Conservation (phyloP, 2,797 vertebrate species). For the Okamejei kenojei region DNA sequence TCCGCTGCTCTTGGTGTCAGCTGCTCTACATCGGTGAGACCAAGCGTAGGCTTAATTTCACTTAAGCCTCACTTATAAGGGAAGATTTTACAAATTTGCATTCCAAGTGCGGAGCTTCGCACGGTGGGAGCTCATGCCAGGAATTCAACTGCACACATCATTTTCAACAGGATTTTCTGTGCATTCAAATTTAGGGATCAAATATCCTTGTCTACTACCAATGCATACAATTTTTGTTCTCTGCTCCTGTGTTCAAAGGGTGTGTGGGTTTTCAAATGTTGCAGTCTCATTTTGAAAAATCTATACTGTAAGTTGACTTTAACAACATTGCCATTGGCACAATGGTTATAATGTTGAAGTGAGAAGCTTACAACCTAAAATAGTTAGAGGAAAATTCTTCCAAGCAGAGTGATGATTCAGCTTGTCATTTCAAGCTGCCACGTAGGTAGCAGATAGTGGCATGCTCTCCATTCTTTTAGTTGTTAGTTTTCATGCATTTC, state of each 20-base stretch:
- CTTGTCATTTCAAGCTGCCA: background rate
- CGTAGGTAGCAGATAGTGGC: no score
- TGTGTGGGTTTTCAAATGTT: background rate
- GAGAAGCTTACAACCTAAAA: background rate
- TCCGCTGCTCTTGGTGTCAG: no score
- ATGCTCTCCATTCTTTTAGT: background rate
- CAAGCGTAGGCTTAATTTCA: background rate
- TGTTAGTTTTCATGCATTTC: background rate
- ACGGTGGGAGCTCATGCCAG: slow-evolving; percentile 3
- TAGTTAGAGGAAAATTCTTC: background rate
- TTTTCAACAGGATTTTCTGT: background rate
- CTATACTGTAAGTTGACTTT: background rate
- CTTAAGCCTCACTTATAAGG: slow-evolving; percentile 23
- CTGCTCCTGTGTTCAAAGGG: background rate
- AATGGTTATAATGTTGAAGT: background rate
- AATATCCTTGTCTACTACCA: background rate
- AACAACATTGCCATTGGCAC: background rate
- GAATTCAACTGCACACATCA: background rate
- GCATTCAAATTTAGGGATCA: background rate
- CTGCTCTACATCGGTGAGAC: no score
- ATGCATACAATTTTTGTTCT: background rate
- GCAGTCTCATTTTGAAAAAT: background rate
- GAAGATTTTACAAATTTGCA: slow-evolving; percentile 26
- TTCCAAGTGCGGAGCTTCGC: background rate
- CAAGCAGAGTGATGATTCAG: background rate